Percentiles rank a stretch among this genome's conserved stretches.
Conservation (phyloP, 37 sponge, comb jelly and placozoan genomes). For the Halisarca cf. caerulea region DNA sequence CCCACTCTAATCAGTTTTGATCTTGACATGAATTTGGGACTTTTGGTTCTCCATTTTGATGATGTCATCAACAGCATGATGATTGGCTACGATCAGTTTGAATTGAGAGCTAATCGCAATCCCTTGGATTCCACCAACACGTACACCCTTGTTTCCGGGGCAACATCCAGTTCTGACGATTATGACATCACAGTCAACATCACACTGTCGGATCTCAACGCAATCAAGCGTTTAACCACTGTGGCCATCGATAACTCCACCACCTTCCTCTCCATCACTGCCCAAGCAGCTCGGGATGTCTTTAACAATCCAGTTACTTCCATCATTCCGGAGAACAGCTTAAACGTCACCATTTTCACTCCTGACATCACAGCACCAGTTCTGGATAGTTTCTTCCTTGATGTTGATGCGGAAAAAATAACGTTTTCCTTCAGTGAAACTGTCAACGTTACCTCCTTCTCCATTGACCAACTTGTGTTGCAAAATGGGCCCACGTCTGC, state of each 20-base stretch:
- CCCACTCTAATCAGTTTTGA: constrained; percentile 60
- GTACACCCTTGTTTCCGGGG: constrained; percentile 76
- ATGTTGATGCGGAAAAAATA: constrained; percentile 65
- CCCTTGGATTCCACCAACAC: constrained; percentile 45
- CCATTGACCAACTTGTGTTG: constrained; percentile 38
- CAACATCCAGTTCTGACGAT: constrained; percentile 55
- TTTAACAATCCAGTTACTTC: constrained; percentile 61
- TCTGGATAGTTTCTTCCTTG: constrained; percentile 52
- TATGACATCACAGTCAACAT: constrained; percentile 65
- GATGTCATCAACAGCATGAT: constrained; percentile 76
- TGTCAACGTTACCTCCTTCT: constrained; percentile 57
- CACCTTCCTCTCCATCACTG: constrained; percentile 73
- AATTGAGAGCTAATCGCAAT: constrained; percentile 52
- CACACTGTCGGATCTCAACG: constrained; percentile 66
- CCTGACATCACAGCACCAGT: constrained; percentile 65
- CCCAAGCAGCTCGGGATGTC: constrained; percentile 70
- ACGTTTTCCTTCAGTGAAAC: constrained; percentile 81
- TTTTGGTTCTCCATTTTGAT: constrained; percentile 60
- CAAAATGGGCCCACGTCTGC: constrained; percentile 24
- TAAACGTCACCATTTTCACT: constrained; percentile 47
- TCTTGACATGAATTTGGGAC: constrained; percentile 77
- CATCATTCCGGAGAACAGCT: constrained; percentile 60
- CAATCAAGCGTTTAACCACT: constrained; percentile 64
- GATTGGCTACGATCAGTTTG: constrained; percentile 58
- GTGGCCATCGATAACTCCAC: constrained; percentile 67